Evolutionary conservation across 2,888 invertebrate genomes (phyloP).

Genomic region (Megalurothrips usitatus): DNA sequence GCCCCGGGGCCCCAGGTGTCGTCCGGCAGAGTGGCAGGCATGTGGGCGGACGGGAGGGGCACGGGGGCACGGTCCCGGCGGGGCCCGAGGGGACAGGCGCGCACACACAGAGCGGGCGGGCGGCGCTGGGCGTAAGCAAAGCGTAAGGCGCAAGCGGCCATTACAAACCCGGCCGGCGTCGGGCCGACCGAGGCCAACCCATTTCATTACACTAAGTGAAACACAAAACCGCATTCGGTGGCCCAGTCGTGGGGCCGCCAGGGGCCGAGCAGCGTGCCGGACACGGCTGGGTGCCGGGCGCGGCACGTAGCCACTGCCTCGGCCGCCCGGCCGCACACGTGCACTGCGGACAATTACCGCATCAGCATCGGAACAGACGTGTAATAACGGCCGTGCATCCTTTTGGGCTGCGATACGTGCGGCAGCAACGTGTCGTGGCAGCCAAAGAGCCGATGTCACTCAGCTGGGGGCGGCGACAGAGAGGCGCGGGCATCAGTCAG

Average conservation of each 20-base stretch:
- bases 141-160: background rate
- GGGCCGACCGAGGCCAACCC: background rate
- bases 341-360: background rate
- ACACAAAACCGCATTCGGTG: conserved; percentile 6
- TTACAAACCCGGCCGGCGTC: background rate
- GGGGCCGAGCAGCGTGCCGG: background rate
- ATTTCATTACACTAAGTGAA: conserved; percentile 24
- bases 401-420: too few relatives aligned
- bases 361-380: too few relatives aligned
- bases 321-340: background rate
- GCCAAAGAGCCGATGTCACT: too few relatives aligned
- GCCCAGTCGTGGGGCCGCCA: background rate
- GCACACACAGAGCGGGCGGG: background rate
- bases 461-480: too few relatives aligned
- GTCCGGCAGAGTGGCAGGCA: too few relatives aligned
- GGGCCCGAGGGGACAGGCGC: too few relatives aligned
- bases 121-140: background rate
- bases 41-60: too few relatives aligned
- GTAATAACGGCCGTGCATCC: too few relatives aligned
- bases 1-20: too few relatives aligned
- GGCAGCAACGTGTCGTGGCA: too few relatives aligned
- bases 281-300: background rate
- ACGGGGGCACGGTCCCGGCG: too few relatives aligned
- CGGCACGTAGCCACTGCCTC: background rate
- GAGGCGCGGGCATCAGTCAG: too few relatives aligned